Evolutionary conservation across 2,888 invertebrate genomes (phyloP).

Genomic region (Stegophylla sp.): DNA sequence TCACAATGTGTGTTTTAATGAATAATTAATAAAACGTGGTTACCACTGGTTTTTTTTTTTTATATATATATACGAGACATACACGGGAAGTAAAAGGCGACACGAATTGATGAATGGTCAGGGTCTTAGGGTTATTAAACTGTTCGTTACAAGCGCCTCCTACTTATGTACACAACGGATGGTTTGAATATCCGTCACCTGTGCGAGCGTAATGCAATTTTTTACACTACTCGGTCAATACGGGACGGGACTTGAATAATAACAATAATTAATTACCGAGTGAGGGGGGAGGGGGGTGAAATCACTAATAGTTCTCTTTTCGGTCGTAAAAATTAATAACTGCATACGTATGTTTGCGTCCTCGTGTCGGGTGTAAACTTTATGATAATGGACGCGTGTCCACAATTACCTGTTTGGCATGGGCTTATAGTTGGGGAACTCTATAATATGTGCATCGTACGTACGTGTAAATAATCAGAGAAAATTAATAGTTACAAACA

Average conservation of each 20-base stretch:
- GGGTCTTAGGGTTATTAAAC: too few relatives aligned
- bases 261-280: neutral
- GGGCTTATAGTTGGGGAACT: neutral
- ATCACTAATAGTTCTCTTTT: neutral
- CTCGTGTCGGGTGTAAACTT: neutral
- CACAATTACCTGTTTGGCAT: neutral
- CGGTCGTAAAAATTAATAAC: conserved; percentile 18
- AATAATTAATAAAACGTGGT: too few relatives aligned
- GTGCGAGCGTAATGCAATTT: neutral
- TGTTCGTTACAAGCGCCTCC: neutral
- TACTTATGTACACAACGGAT: neutral
- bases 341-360: neutral
- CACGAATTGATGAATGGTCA: too few relatives aligned
- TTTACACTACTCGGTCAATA: neutral
- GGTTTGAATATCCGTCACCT: neutral
- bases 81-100: too few relatives aligned
- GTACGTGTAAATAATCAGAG: neutral
- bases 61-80: too few relatives aligned
- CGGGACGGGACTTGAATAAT: neutral
- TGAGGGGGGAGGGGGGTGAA: too few relatives aligned
- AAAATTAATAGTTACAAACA: neutral
- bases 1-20: too few relatives aligned
- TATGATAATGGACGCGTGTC: conserved; percentile 3
- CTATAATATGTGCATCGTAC: neutral
- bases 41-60: too few relatives aligned